Evolutionary conservation across 64 coral and sea anemone genomes (phyloP).

Genomic region (Anthopleura sola): DNA sequence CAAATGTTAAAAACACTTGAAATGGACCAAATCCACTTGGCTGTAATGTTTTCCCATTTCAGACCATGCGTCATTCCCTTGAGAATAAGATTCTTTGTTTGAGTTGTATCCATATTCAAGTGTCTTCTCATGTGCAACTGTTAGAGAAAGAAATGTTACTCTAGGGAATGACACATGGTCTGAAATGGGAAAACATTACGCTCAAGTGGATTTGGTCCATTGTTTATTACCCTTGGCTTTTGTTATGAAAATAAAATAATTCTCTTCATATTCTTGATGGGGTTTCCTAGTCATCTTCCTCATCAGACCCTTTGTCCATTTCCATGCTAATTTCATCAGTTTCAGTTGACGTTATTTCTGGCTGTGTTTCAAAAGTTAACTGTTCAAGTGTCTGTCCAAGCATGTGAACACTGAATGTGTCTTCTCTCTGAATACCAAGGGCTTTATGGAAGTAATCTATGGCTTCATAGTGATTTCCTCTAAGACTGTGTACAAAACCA

Average conservation of each 20-base stretch:
- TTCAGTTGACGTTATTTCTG: constrained; percentile 28
- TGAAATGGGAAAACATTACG: too few relatives aligned
- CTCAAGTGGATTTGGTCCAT: too few relatives aligned
- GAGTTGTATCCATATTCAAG: too few relatives aligned
- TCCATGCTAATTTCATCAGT: constrained; percentile 75
- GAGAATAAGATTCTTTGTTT: too few relatives aligned
- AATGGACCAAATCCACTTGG: too few relatives aligned
- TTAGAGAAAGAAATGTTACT: too few relatives aligned
- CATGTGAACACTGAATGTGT: constrained; percentile 94
- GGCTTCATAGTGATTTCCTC: constrained; percentile 91
- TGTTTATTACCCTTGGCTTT: too few relatives aligned
- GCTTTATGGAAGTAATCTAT: constrained; percentile 96
- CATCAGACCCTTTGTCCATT: constrained; percentile 79
- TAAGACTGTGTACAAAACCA: constrained; percentile 91
- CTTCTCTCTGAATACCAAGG: constrained; percentile 78
- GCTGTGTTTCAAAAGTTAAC: constrained; percentile 56
- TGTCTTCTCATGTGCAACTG: too few relatives aligned
- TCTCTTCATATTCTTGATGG: not conserved
- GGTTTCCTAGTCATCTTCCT: constrained; percentile 24
- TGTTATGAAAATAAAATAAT: not conserved
- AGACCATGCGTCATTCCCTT: too few relatives aligned
- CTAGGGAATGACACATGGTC: too few relatives aligned
- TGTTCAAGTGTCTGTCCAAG: constrained; percentile 83
- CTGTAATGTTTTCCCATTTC: too few relatives aligned
- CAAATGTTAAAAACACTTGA: too few relatives aligned